Conservation (phyloP, 2,888 invertebrate species). For the Synanthedon tipuliformis region DNA sequence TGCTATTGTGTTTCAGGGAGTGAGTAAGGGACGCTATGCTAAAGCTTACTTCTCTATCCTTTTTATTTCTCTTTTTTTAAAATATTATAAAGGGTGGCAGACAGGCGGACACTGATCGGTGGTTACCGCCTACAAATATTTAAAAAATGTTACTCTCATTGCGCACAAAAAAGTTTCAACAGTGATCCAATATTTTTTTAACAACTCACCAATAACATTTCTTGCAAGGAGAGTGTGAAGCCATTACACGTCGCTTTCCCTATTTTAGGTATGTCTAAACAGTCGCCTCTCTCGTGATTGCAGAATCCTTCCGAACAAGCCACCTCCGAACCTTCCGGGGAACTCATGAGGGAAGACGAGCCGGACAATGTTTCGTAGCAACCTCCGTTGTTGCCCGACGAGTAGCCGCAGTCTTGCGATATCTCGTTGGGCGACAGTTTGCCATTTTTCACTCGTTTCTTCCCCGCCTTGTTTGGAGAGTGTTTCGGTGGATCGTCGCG, state of each 20-base stretch:
- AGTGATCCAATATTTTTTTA: neutral
- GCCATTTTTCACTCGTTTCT: slow-evolving; percentile 60
- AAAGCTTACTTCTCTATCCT: too few relatives aligned
- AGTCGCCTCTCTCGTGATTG: slow-evolving; percentile 75
- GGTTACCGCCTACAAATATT: too few relatives aligned
- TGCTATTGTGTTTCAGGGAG: too few relatives aligned
- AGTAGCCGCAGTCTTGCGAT: slow-evolving; percentile 89
- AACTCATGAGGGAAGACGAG: slow-evolving; percentile 83
- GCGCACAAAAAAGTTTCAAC: neutral
- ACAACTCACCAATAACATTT: slow-evolving; percentile 81
- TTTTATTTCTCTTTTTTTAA: too few relatives aligned
- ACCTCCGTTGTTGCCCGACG: slow-evolving; percentile 84
- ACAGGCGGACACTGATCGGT: too few relatives aligned
- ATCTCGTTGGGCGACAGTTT: slow-evolving; percentile 75
- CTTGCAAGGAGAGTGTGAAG: slow-evolving; percentile 75
- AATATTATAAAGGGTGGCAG: too few relatives aligned
- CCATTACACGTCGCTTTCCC: slow-evolving; percentile 57
- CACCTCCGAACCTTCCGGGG: slow-evolving; percentile 90
- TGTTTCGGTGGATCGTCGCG: slow-evolving; percentile 55
- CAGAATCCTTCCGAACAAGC: slow-evolving; percentile 91
- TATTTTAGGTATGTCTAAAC: slow-evolving; percentile 46
- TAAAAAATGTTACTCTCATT: too few relatives aligned
- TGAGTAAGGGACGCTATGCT: too few relatives aligned
- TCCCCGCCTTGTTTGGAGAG: slow-evolving; percentile 47
- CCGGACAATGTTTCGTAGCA: slow-evolving; percentile 75